A percentile compares a stretch with the other conserved stretches of the same genome.
These are phyloP conservation scores for Anoplolepis gracilipes DNA, from an alignment of 1,140 invertebrate species.

Conservation along the genomic window DNA sequence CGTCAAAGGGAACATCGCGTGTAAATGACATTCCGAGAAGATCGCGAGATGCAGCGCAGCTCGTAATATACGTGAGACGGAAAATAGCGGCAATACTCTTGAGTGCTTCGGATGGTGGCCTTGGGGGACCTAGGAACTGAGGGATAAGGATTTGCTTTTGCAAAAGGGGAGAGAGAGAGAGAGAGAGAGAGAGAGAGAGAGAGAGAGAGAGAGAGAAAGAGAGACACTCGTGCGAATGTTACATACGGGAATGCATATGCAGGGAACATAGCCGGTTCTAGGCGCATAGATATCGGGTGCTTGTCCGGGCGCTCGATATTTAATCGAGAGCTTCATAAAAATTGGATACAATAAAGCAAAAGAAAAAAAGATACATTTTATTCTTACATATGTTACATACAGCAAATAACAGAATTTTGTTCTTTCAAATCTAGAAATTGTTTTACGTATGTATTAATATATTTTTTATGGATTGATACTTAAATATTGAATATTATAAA, in stretches of 20 bases:
- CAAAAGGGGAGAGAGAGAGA: conserved; percentile 74
- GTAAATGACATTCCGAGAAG: conserved; percentile 78
- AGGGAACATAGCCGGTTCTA: conserved; percentile 72
- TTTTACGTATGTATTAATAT: neutral
- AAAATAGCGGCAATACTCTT: conserved; percentile 83
- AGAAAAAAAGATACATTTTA: neutral
- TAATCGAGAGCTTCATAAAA: neutral
- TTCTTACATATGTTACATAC: neutral
- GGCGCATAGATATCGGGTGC: conserved; percentile 58
- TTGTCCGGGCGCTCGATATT: conserved; percentile 2
- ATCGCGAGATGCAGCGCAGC: conserved; percentile 65
- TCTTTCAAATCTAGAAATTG: neutral
- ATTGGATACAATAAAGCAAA: neutral
- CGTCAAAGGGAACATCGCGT: conserved; percentile 75
- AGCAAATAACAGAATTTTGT: neutral
- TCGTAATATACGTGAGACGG: conserved; percentile 68
- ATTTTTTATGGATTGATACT: neutral
- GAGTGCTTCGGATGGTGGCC: conserved; percentile 79
- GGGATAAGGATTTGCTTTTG: conserved; percentile 82
- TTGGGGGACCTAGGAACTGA: conserved; percentile 70
- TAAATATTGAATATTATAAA: neutral
- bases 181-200: conserved; percentile 78
- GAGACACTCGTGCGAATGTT: conserved; percentile 71
- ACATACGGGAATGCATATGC: conserved; percentile 83
- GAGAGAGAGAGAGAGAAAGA: conserved; percentile 78